Conservation (phyloP, 2,113 vertebrate genomes). For the Vireo altiloquus region DNA sequence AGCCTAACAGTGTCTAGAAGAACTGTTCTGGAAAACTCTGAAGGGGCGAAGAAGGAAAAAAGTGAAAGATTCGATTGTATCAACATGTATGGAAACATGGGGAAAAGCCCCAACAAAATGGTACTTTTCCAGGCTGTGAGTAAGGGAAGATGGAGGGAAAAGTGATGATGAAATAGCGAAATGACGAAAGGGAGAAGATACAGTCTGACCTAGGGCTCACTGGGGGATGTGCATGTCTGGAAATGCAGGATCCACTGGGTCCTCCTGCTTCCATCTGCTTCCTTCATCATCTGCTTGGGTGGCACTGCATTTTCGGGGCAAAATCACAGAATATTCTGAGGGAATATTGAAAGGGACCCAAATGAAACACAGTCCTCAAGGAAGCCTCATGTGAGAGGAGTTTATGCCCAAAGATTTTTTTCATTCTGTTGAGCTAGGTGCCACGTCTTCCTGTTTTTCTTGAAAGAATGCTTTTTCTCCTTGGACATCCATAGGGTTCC, state of each 20-base stretch:
- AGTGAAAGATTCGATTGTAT: not conserved
- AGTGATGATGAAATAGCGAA: not conserved
- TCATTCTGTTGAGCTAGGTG: not conserved
- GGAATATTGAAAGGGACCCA: not conserved
- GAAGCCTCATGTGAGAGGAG: not conserved
- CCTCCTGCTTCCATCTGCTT: not conserved
- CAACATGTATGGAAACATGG: fast-evolving
- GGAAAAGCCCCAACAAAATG: fast-evolving
- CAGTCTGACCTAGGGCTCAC: not conserved
- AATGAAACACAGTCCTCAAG: not conserved
- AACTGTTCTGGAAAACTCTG: not conserved
- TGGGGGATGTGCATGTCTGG: not conserved
- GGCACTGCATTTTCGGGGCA: not conserved
- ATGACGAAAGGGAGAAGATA: not conserved
- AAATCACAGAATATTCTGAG: not conserved
- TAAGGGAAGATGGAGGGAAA: not conserved
- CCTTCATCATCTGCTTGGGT: not conserved
- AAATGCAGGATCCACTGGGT: not conserved
- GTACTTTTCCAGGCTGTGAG: not conserved
- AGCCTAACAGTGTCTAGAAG: not conserved
- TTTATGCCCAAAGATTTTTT: not conserved
- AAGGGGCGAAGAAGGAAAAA: not conserved
- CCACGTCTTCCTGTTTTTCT: not conserved
- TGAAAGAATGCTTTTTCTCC: not conserved
- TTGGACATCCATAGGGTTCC: not conserved